Base-by-base conservation (phyloP, 2,888 invertebrate genomes). In the Tetranychus truncatus region DNA sequence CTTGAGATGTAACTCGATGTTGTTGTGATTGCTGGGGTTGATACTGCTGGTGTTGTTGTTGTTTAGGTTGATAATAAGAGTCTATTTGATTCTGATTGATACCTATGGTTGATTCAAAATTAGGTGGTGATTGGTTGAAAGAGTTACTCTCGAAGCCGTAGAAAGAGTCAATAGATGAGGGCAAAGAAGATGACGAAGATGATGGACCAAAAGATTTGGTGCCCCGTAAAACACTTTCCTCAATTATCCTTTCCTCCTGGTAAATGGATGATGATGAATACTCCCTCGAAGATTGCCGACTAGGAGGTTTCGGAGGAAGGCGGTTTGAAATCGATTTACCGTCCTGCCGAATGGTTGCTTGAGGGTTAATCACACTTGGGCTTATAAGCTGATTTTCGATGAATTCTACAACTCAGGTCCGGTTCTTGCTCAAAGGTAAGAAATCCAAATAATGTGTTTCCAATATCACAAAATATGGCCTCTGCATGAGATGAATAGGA, bases 1-100 rank as follows among this genome's bases (percentile, higher is more conserved):
- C 21, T 69, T 69, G 69, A 20, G 69, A 24, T 20, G 6, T 24
- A 5, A 24, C 34, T 21, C 34, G 69, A 20, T 69, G 11, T 21
- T 72, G 72, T 24, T 72, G 72, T 24, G n/a, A 5, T 7, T 72
- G n/a, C 44, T 72, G 72, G 2, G 18, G 72, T 72, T 72, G 45
- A n/a, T 34, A 24, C 24, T 71, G 44, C 71, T 71, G 71, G 1
- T 71, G 71, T 1, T 21, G n/a, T 24, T 71, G 24, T 71, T 71
- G 71, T 9, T 71, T n/a, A 21, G n/a, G 71, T 20, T 66, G 66
- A 66, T 66, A 66, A 66, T 34, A 34, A 34, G 34, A 34, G 34
- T 34, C 34, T 55, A 8, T 9, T 55, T 55, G 55, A 55, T 9
- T 9, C 15, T 55, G 55, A 55, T 3, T 55, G 55, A 1, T 1